phyloP scores from a whole-genome alignment of 2,797 vertebrate genomes.

The Urocyon cinereoargenteus region DNA sequence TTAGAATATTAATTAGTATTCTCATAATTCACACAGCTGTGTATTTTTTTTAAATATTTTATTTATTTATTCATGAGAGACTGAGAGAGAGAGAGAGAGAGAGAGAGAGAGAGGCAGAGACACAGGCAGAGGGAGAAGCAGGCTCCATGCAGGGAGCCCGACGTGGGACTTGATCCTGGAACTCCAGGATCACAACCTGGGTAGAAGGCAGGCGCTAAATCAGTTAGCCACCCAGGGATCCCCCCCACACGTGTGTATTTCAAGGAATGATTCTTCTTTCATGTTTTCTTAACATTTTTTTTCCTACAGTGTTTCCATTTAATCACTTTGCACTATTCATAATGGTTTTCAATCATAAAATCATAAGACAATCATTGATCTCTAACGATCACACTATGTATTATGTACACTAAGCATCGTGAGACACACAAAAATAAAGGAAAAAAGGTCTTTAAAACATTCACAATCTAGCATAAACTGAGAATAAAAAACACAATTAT shows the following conservation, averaged over 20 bases:
- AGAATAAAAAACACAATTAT: conserved; percentile 9
- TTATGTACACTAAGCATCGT: neutral
- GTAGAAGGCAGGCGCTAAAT: too few relatives aligned
- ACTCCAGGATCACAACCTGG: too few relatives aligned
- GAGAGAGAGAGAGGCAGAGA: too few relatives aligned
- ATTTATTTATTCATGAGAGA: too few relatives aligned
- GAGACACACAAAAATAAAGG: neutral
- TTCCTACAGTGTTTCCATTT: conserved; percentile 14
- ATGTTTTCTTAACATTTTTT: neutral
- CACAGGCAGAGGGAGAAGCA: too few relatives aligned
- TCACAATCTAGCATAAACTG: conserved; percentile 1
- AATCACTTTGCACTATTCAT: neutral
- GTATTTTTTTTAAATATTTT: neutral
- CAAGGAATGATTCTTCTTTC: neutral
- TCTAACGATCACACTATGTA: neutral
- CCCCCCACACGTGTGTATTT: neutral
- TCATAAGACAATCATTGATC: neutral
- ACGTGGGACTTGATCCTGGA: too few relatives aligned
- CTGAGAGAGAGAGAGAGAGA: too few relatives aligned
- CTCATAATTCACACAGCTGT: neutral
- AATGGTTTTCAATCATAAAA: conserved; percentile 26
- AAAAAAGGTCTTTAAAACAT: conserved; percentile 26
- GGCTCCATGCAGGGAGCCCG: too few relatives aligned
- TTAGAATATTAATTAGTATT: conserved; percentile 15
- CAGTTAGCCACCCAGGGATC: too few relatives aligned